Conservation (phyloP, 2,888 invertebrate species). For the Apamea sordens region DNA sequence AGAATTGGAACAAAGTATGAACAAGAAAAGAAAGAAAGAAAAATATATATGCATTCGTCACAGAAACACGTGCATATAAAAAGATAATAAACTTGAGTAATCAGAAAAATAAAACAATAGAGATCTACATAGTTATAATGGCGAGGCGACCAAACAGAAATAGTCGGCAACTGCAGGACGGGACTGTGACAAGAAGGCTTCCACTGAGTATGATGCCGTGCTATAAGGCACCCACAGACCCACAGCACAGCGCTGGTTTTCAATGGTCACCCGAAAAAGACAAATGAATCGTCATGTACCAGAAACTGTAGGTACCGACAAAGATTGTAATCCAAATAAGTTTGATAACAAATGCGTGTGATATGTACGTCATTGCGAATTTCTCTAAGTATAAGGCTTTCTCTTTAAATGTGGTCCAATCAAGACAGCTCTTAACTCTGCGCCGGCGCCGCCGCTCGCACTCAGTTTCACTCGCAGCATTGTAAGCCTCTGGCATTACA, state of each 20-base stretch:
- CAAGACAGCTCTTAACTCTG: constrained; percentile 33
- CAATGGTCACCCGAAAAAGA: not conserved
- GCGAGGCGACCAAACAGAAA: not conserved
- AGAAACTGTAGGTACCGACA: not conserved
- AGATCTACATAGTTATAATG: not conserved
- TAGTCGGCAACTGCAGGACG: not conserved
- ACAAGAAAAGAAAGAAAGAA: not conserved
- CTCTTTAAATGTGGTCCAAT: constrained; percentile 79
- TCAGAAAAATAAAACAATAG: not conserved
- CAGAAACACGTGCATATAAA: not conserved
- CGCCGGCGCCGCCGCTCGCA: constrained; percentile 42
- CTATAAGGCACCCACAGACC: not conserved
- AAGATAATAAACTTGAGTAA: not conserved
- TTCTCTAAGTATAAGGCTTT: constrained; percentile 79
- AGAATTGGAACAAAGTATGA: not conserved
- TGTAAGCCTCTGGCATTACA: constrained; percentile 61
- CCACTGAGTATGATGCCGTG: not conserved
- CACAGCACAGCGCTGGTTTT: not conserved
- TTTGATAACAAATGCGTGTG: constrained; percentile 44
- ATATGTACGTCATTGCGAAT: constrained; percentile 70
- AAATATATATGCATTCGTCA: not conserved
- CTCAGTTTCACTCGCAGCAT: constrained; percentile 59
- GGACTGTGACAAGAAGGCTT: not conserved
- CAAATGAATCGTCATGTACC: not conserved
- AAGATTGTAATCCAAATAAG: constrained; percentile 45